Evolutionary conservation across 2,797 vertebrate species (phyloP).

Genomic region (Pantherophis vulpinus): DNA sequence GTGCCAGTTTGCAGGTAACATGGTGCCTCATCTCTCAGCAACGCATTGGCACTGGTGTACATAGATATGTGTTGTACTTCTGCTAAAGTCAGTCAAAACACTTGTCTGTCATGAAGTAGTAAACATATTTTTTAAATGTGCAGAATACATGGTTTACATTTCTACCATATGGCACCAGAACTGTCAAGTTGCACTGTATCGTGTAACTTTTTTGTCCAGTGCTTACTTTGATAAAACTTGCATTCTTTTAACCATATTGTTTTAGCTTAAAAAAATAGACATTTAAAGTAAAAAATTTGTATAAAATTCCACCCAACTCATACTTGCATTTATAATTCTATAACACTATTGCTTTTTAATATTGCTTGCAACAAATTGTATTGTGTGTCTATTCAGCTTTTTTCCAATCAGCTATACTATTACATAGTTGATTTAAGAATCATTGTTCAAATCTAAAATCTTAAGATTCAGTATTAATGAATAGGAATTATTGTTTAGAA

Average conservation of each 20-base stretch:
- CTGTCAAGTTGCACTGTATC: constrained; percentile 18
- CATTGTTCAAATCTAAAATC: neutral
- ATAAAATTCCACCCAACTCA: neutral
- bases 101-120: constrained; percentile 36
- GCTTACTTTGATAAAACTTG: neutral
- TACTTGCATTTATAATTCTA: neutral
- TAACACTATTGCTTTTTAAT: neutral
- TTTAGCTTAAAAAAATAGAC: neutral
- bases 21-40: constrained; percentile 28
- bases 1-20: neutral
- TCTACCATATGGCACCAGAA: constrained; percentile 46
- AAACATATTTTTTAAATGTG: constrained; percentile 21
- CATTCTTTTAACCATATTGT: neutral
- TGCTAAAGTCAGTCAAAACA: constrained; percentile 32
- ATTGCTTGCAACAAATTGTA: neutral
- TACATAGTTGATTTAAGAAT: neutral
- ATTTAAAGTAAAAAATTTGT: neutral
- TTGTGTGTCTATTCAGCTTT: neutral
- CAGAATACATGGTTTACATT: constrained; percentile 41
- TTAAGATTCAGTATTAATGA: neutral
- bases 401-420: neutral
- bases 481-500: neutral
- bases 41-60: constrained; percentile 19
- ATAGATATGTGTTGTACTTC: neutral
- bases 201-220: constrained; percentile 32